A percentile compares a stretch with the other conserved stretches of the same genome.
phyloP scores from a whole-genome alignment of 2,113 vertebrate genomes.

The Litocranius walleri region DNA sequence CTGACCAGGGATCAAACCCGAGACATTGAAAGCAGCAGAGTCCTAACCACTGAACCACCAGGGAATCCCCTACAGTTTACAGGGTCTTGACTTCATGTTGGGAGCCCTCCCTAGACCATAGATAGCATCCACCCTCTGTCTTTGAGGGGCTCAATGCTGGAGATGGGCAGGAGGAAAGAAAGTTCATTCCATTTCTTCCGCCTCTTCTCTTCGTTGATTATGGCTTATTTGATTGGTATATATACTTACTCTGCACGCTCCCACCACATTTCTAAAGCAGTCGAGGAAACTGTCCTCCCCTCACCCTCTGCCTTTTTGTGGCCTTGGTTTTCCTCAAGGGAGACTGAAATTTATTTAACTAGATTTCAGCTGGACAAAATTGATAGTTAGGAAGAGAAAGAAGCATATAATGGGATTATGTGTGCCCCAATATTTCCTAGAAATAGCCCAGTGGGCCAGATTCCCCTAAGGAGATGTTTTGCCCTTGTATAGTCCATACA shows the following conservation, averaged over 20 bases:
- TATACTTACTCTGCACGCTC: accelerated
- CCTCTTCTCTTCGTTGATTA: neutral
- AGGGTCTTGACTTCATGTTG: neutral
- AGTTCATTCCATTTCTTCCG: neutral
- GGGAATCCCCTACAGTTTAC: neutral
- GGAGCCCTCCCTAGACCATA: neutral
- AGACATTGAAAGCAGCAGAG: neutral
- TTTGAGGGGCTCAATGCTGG: neutral
- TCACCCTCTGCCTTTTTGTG: slow-evolving; percentile 27
- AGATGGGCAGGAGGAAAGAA: neutral
- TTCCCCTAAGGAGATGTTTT: slow-evolving; percentile 38
- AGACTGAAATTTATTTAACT: slow-evolving; percentile 60
- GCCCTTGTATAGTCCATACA: neutral
- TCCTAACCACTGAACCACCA: neutral
- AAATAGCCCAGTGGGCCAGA: slow-evolving; percentile 1
- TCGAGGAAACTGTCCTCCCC: neutral
- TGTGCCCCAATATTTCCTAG: slow-evolving; percentile 42
- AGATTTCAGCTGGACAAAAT: slow-evolving; percentile 57
- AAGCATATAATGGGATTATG: slow-evolving; percentile 51
- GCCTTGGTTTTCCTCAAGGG: slow-evolving; percentile 49
- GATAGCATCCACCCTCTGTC: neutral
- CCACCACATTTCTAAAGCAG: neutral
- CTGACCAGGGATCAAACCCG: neutral
- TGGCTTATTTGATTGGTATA: neutral
- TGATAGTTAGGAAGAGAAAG: slow-evolving; percentile 54